A percentile compares a stretch with the other conserved stretches of the same genome.
Evolutionary conservation across 2,888 invertebrate genomes (phyloP).

Genomic region (Branchellion lobata): DNA sequence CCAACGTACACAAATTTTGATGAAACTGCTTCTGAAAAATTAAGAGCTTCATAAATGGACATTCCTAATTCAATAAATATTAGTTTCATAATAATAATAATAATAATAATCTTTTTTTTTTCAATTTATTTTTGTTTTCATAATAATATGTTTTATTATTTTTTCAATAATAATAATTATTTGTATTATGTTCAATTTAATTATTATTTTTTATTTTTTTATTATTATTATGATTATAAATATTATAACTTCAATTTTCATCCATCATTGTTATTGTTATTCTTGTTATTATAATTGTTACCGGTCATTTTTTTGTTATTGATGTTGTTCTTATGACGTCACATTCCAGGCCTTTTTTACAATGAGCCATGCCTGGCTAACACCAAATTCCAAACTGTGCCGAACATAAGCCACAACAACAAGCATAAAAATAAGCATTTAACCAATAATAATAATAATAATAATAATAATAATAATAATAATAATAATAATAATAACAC

Average conservation of each 20-base stretch:
- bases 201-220: no score
- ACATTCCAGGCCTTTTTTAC: not conserved
- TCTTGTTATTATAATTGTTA: not conserved
- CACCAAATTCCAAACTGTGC: constrained; percentile 6
- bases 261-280: not conserved
- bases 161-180: no score
- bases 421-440: not conserved
- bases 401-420: not conserved
- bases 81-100: no score
- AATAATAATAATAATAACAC: not conserved
- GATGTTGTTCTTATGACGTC: not conserved
- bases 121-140: no score
- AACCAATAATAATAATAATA: not conserved
- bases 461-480: not conserved
- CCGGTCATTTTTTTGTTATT: not conserved
- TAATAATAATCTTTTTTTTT: no score
- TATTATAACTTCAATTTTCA: no score
- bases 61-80: no score
- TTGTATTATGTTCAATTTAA: no score
- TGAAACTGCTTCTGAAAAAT: no score
- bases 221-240: no score
- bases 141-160: no score
- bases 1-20: not conserved
- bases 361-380: not conserved
- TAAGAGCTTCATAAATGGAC: no score